A percentile compares a stretch with the other conserved stretches of the same genome.
Evolutionary conservation across 2,888 invertebrate genomes (phyloP).

Genomic region (Apoderus coryli): DNA sequence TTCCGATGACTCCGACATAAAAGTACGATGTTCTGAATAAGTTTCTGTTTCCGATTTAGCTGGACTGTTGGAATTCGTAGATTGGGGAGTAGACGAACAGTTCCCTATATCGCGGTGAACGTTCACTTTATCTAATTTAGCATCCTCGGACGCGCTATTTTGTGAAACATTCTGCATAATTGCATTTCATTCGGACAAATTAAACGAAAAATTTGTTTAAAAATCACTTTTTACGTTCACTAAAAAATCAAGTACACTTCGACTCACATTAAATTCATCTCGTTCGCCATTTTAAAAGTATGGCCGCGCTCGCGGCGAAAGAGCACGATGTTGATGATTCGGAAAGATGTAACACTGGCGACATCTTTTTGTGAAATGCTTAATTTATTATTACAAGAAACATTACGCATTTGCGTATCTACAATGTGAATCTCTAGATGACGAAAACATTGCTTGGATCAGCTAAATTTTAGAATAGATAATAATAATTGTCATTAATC

Average conservation of each 20-base stretch:
- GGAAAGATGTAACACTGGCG: too few relatives aligned
- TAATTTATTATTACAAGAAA: too few relatives aligned
- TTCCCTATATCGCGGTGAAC: conserved; percentile 52
- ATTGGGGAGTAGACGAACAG: conserved; percentile 68
- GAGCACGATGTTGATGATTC: too few relatives aligned
- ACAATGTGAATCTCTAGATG: too few relatives aligned
- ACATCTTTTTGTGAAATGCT: too few relatives aligned
- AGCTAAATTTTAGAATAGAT: too few relatives aligned
- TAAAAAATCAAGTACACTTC: conserved; percentile 35
- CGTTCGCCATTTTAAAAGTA: conserved; percentile 64
- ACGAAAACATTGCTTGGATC: too few relatives aligned
- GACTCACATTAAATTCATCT: conserved; percentile 43
- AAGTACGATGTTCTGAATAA: conserved; percentile 73
- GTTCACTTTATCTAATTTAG: conserved; percentile 69
- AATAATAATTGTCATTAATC: too few relatives aligned
- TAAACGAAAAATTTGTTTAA: conserved; percentile 32
- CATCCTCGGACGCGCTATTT: conserved; percentile 58
- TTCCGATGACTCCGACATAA: conserved; percentile 88
- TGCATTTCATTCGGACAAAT: conserved; percentile 47
- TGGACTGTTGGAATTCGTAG: conserved; percentile 56
- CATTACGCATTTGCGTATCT: too few relatives aligned
- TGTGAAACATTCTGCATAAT: conserved; percentile 89
- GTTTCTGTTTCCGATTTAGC: conserved; percentile 78
- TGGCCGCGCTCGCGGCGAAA: conserved; percentile 38
- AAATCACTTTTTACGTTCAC: conserved; percentile 29